Conservation (phyloP, 1,140 invertebrate species). For the Zaprionus ornatus region DNA sequence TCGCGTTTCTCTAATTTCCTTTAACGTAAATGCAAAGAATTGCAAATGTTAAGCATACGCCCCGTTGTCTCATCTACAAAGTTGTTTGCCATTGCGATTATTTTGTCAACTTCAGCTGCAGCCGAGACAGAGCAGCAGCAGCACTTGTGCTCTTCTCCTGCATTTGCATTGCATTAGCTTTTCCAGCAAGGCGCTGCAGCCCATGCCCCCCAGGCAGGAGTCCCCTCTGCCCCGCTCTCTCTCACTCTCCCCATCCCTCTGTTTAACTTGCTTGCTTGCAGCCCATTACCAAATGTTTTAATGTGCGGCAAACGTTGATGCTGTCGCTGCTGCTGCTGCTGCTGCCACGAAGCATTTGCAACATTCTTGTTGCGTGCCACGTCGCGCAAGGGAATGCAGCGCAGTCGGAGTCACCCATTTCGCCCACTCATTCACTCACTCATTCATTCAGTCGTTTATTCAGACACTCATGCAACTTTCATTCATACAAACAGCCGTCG, state of each 20-base stretch:
- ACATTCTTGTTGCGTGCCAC: slow-evolving; percentile 61
- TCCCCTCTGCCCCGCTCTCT: neutral
- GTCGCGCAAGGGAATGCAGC: neutral
- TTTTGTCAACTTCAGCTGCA: slow-evolving; percentile 44
- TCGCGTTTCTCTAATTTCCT: slow-evolving; percentile 59
- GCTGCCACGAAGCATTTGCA: slow-evolving; percentile 61
- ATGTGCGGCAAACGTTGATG: slow-evolving; percentile 53
- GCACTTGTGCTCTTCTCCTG: slow-evolving; percentile 10
- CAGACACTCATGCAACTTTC: slow-evolving; percentile 76
- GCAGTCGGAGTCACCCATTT: slow-evolving; percentile 29
- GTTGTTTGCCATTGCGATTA: slow-evolving; percentile 40
- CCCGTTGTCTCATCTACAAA: slow-evolving; percentile 27
- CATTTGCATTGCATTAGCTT: slow-evolving; percentile 56
- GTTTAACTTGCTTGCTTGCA: neutral
- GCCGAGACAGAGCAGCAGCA: slow-evolving; percentile 12
- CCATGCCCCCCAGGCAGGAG: neutral
- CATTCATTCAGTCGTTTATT: slow-evolving; percentile 69
- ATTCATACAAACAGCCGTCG: slow-evolving; percentile 65
- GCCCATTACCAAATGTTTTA: slow-evolving; percentile 64
- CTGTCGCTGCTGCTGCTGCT: slow-evolving; percentile 22
- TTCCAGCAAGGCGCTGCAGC: neutral
- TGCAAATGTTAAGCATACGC: slow-evolving; percentile 76
- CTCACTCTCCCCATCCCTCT: neutral
- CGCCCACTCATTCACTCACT: slow-evolving; percentile 58
- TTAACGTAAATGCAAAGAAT: slow-evolving; percentile 67